Percentiles rank a stretch among this genome's conserved stretches.
Conservation (phyloP, 2,888 invertebrate species). For the Selenia dentaria region DNA sequence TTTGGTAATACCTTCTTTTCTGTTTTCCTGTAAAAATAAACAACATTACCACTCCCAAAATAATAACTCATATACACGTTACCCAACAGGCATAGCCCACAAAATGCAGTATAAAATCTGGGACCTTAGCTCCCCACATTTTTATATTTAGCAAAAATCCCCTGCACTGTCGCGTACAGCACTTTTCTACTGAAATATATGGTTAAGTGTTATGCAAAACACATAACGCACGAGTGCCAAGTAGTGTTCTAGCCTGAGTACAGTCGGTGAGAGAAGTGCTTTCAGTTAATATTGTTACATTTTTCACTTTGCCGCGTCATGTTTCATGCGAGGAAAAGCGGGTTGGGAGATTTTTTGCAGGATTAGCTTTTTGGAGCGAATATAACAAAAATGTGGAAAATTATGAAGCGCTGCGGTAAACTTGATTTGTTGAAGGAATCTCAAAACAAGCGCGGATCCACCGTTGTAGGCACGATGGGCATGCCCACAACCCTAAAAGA, state of each 20-base stretch:
- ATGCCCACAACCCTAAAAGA: too few relatives aligned
- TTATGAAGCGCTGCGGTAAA: too few relatives aligned
- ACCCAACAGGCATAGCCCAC: neutral
- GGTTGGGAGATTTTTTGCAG: conserved; percentile 1
- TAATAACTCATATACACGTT: too few relatives aligned
- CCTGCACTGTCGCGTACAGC: conserved; percentile 39
- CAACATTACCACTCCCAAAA: neutral
- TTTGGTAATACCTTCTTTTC: too few relatives aligned
- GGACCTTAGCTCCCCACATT: conserved; percentile 17
- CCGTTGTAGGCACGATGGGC: too few relatives aligned
- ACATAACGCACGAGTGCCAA: conserved; percentile 61
- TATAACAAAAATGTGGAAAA: too few relatives aligned
- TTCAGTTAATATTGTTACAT: conserved; percentile 23
- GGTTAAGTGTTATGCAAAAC: conserved; percentile 61
- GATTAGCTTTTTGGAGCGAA: conserved; percentile 1
- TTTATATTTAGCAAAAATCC: conserved; percentile 38
- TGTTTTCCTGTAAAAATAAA: too few relatives aligned
- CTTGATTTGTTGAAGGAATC: too few relatives aligned
- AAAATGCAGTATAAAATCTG: conserved; percentile 23
- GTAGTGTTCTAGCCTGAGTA: conserved; percentile 52
- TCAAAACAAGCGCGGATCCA: too few relatives aligned
- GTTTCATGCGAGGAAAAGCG: conserved; percentile 1
- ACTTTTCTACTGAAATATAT: conserved; percentile 49
- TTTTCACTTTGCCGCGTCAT: conserved; percentile 13
- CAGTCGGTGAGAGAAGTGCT: conserved; percentile 40